Evolutionary conservation across 1,140 invertebrate species (phyloP).

Genomic region (Drosophila kurseongensis): DNA sequence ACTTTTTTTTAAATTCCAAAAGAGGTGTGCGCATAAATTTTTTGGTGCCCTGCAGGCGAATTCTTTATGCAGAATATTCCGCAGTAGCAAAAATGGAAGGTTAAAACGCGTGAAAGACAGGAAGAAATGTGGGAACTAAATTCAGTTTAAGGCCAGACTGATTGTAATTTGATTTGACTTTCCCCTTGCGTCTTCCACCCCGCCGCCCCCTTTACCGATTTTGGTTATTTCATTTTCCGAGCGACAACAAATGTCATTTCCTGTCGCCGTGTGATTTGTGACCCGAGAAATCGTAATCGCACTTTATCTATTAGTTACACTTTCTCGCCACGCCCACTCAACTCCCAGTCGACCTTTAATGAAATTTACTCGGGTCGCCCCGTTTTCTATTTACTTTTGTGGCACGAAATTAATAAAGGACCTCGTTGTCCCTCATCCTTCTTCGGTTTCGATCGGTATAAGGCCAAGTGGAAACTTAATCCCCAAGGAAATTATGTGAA

Average conservation of each 20-base stretch:
- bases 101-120: slow-evolving; percentile 6
- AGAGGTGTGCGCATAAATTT: slow-evolving; percentile 80
- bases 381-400: slow-evolving; percentile 76
- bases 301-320: slow-evolving; percentile 77
- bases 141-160: slow-evolving; percentile 72
- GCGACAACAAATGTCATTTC: slow-evolving; percentile 79
- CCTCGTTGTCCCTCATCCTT: slow-evolving; percentile 1
- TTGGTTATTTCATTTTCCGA: slow-evolving; percentile 75
- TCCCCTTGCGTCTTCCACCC: slow-evolving; percentile 9
- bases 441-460: slow-evolving; percentile 15
- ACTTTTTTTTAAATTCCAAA: slow-evolving; percentile 58
- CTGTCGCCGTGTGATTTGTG: slow-evolving; percentile 67
- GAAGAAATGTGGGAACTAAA: slow-evolving; percentile 28
- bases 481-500: slow-evolving; percentile 81
- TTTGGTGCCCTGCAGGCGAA: slow-evolving; percentile 63
- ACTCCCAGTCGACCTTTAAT: slow-evolving; percentile 57
- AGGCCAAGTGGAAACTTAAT: slow-evolving; percentile 79
- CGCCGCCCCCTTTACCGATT: slow-evolving; percentile 55
- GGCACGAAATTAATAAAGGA: slow-evolving; percentile 76
- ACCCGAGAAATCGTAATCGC: slow-evolving; percentile 72
- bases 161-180: slow-evolving; percentile 75
- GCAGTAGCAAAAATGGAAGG: slow-evolving; percentile 36
- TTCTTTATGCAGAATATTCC: slow-evolving; percentile 61
- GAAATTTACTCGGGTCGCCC: slow-evolving; percentile 73
- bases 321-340: slow-evolving; percentile 37